Percentiles rank a stretch among this genome's conserved stretches.
Conservation (phyloP, 2,888 invertebrate genomes). For the Muscina levida region DNA sequence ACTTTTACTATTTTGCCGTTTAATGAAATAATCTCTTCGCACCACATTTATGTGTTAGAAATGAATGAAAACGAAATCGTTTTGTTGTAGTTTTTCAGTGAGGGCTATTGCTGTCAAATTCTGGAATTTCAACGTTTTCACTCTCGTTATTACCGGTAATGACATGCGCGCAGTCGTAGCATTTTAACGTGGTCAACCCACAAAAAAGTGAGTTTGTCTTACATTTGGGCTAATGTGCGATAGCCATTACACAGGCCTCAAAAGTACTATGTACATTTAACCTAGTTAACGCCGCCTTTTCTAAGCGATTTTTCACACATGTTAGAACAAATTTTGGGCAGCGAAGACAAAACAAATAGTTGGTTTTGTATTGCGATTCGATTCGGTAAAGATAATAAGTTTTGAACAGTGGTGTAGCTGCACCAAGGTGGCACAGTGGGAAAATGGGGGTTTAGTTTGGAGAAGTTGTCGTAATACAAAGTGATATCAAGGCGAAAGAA, state of each 20-base stretch:
- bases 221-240: neutral
- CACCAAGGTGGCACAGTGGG: no score
- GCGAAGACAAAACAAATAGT: conserved; percentile 7
- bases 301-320: conserved; percentile 8
- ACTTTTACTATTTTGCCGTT: conserved; percentile 28
- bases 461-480: no score
- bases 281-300: conserved; percentile 32
- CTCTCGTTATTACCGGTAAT: conserved; percentile 7
- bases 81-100: no score
- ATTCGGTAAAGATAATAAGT: conserved; percentile 4
- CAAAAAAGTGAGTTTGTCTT: neutral
- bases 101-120: no score
- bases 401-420: neutral
- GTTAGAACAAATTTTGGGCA: conserved; percentile 9
- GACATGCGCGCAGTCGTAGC: neutral
- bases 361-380: neutral
- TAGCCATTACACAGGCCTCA: conserved; percentile 10
- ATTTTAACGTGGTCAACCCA: conserved; percentile 22
- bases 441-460: no score
- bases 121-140: conserved; percentile 16
- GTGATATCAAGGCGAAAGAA: no score
- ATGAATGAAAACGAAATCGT: conserved; percentile 24
- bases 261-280: conserved; percentile 20
- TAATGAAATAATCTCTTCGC: conserved; percentile 19
- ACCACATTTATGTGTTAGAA: neutral